Percentiles rank a stretch among this genome's conserved stretches.
Evolutionary conservation across 1,140 invertebrate genomes (phyloP).

Genomic region (Bombus superbus): DNA sequence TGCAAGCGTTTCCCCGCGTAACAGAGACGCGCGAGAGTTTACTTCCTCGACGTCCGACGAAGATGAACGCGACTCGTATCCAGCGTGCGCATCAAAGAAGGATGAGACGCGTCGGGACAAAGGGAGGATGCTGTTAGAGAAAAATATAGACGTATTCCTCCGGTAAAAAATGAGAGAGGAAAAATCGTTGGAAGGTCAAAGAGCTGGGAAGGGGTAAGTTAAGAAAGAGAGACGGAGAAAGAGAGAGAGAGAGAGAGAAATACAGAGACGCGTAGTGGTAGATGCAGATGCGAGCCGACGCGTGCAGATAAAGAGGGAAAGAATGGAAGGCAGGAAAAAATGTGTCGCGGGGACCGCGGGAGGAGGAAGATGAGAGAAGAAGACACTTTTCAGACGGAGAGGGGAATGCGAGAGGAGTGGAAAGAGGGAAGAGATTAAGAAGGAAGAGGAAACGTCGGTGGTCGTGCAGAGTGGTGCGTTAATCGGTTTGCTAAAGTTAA

Average conservation of each 20-base stretch:
- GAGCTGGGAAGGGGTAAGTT: not conserved
- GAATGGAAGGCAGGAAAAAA: not conserved
- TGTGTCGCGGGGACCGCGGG: not conserved
- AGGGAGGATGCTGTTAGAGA: not conserved
- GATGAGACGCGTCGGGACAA: not conserved
- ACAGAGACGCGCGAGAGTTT: slow-evolving; percentile 28
- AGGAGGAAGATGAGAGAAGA: not conserved
- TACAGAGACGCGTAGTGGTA: not conserved
- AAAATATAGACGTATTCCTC: not conserved
- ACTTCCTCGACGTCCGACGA: slow-evolving; percentile 22
- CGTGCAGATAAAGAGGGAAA: not conserved
- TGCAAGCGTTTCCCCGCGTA: slow-evolving; percentile 40
- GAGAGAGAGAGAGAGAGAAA: too few species aligned
- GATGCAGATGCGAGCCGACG: not conserved
- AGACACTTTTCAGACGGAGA: not conserved
- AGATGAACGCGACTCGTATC: not conserved
- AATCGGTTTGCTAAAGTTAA: slow-evolving; percentile 57
- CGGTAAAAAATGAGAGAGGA: not conserved
- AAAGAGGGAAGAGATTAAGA: not conserved
- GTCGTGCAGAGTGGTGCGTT: slow-evolving; percentile 44
- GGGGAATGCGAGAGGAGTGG: not conserved
- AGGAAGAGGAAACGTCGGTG: slow-evolving; percentile 9
- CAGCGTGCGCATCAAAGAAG: not conserved
- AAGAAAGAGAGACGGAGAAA: too few species aligned
- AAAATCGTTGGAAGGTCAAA: slow-evolving; percentile 7